Conservation (phyloP, 2,797 vertebrate species). For the Acanthurus leucopareius region DNA sequence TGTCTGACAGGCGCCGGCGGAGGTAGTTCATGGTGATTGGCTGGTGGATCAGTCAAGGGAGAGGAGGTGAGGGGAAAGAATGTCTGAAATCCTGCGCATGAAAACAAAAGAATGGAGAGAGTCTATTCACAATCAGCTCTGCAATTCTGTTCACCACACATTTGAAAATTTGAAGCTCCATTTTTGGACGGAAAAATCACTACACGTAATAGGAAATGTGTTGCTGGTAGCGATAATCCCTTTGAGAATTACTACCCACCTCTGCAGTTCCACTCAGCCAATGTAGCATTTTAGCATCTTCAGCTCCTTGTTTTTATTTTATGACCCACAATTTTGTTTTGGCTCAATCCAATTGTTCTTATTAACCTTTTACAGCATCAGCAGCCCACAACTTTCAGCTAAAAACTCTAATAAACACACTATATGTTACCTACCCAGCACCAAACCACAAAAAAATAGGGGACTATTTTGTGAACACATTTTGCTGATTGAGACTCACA, state of each 20-base stretch:
- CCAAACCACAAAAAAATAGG: background rate
- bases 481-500: background rate
- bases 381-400: too few relatives aligned
- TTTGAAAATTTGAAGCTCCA: too few relatives aligned
- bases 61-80: slow-evolving; percentile 47
- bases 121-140: background rate
- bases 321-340: background rate
- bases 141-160: fast-evolving
- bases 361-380: background rate
- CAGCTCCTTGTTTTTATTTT: background rate
- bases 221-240: too few relatives aligned
- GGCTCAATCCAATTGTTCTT: background rate
- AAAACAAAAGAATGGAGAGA: slow-evolving; percentile 1
- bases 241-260: too few relatives aligned
- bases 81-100: slow-evolving; percentile 43
- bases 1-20: slow-evolving; percentile 95
- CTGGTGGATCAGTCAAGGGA: slow-evolving; percentile 70
- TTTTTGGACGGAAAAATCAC: too few relatives aligned
- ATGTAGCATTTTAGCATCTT: background rate
- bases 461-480: background rate
- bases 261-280: background rate
- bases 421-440: background rate
- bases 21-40: slow-evolving; percentile 94
- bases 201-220: too few relatives aligned
- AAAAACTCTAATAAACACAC: background rate